phyloP scores from a whole-genome alignment of 2,113 vertebrate species.

The Leptosomus discolor region DNA sequence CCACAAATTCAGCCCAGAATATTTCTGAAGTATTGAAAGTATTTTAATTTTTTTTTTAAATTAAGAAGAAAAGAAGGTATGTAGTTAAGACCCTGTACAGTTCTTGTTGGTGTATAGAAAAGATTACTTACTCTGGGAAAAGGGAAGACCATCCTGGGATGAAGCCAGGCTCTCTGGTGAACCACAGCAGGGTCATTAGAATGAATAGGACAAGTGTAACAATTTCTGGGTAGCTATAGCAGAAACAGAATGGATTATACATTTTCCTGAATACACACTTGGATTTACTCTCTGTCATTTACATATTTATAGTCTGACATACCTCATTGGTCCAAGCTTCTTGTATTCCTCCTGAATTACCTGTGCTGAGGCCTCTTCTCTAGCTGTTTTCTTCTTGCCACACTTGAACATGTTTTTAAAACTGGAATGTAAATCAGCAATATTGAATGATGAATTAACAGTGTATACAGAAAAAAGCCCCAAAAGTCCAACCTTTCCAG shows the following conservation, averaged over 20 bases:
- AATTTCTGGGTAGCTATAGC: conserved; percentile 83
- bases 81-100: neutral
- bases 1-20: neutral
- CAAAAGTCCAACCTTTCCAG: neutral
- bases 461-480: neutral
- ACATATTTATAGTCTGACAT: neutral
- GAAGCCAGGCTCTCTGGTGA: conserved; percentile 88
- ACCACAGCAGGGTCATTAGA: conserved; percentile 87
- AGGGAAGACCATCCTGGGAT: conserved; percentile 85
- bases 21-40: neutral
- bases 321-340: conserved; percentile 83
- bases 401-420: conserved; percentile 79
- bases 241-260: conserved; percentile 20
- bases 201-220: conserved; percentile 83
- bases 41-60: neutral
- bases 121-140: conserved; percentile 82
- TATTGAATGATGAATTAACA: neutral
- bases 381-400: conserved; percentile 68
- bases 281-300: neutral
- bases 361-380: conserved; percentile 75
- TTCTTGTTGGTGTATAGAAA: neutral
- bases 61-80: neutral
- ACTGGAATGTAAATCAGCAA: conserved; percentile 65
- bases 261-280: neutral
- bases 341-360: conserved; percentile 81